Percentiles rank a stretch among this genome's conserved stretches.
Conservation (phyloP, 1,140 invertebrate genomes). For the Planococcus citri region DNA sequence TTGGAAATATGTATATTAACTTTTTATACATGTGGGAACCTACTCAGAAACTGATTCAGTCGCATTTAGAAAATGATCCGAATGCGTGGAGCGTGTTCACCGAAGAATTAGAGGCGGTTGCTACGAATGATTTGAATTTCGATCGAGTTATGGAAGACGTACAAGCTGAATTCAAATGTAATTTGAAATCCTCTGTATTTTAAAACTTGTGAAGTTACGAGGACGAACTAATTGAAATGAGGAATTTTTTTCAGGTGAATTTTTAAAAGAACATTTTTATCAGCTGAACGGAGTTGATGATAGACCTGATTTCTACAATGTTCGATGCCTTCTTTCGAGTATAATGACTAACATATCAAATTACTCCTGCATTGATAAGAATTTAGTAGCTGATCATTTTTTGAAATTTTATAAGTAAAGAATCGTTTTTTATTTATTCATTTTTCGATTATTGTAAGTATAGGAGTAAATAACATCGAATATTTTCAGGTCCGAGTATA, state of each 20-base stretch:
- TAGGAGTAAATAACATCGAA: not conserved
- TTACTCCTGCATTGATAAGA: not conserved
- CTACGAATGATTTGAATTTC: constrained; percentile 25
- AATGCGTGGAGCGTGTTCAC: constrained; percentile 63
- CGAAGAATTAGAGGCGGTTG: constrained; percentile 42
- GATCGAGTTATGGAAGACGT: not conserved
- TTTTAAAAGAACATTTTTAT: constrained; percentile 11
- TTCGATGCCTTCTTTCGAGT: constrained; percentile 11
- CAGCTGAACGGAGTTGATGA: constrained; percentile 18
- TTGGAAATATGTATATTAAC: constrained; percentile 72
- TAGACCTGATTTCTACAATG: constrained; percentile 22
- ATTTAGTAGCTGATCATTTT: not conserved
- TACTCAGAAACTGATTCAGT: constrained; percentile 54
- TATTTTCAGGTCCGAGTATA: constrained; percentile 21
- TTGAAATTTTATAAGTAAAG: not conserved
- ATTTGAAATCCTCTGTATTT: not conserved
- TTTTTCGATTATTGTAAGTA: not conserved
- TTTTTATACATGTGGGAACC: constrained; percentile 82
- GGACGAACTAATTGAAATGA: no score
- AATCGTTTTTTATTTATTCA: not conserved
- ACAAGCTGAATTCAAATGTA: not conserved
- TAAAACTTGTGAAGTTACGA: not conserved
- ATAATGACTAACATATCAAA: not conserved
- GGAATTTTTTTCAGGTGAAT: constrained; percentile 13
- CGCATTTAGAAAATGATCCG: constrained; percentile 35